A percentile compares a stretch with the other conserved stretches of the same genome.
These are phyloP conservation scores for Proisotoma minuta DNA, from an alignment of 2,888 invertebrate species.

Conservation along the genomic window DNA sequence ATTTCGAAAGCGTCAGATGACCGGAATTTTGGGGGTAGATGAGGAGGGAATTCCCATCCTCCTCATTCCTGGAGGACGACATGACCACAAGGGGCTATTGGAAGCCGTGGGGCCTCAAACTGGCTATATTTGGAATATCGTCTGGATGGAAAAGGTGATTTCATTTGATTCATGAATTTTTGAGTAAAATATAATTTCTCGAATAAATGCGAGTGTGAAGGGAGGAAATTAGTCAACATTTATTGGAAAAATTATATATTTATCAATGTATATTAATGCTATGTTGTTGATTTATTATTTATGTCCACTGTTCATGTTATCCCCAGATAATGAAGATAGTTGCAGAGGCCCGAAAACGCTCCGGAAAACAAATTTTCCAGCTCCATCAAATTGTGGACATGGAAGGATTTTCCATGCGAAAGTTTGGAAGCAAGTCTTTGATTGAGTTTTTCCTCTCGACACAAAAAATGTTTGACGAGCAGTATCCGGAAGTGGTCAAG, in stretches of 20 bases:
- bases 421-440: constrained; percentile 11
- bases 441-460: constrained; percentile 11
- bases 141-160: constrained; percentile 26
- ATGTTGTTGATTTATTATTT: too few relatives aligned
- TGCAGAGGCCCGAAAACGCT: too few relatives aligned
- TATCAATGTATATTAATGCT: too few relatives aligned
- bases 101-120: constrained; percentile 14
- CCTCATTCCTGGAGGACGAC: neutral
- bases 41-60: neutral
- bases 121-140: constrained; percentile 11
- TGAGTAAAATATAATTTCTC: too few relatives aligned
- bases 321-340: too few relatives aligned
- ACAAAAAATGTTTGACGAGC: constrained; percentile 16
- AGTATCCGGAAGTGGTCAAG: constrained; percentile 26
- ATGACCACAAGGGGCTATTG: constrained; percentile 10
- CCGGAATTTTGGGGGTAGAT: neutral
- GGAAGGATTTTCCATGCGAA: constrained; percentile 16
- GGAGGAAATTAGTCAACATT: too few relatives aligned
- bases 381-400: constrained; percentile 20
- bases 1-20: neutral
- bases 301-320: too few relatives aligned
- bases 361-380: constrained; percentile 13
- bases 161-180: too few relatives aligned
- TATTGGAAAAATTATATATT: too few relatives aligned
- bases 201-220: too few relatives aligned